A percentile compares a stretch with the other conserved stretches of the same genome.
Evolutionary conservation across 2,113 vertebrate genomes (phyloP).

Genomic region (Meleagris gallopavo): DNA sequence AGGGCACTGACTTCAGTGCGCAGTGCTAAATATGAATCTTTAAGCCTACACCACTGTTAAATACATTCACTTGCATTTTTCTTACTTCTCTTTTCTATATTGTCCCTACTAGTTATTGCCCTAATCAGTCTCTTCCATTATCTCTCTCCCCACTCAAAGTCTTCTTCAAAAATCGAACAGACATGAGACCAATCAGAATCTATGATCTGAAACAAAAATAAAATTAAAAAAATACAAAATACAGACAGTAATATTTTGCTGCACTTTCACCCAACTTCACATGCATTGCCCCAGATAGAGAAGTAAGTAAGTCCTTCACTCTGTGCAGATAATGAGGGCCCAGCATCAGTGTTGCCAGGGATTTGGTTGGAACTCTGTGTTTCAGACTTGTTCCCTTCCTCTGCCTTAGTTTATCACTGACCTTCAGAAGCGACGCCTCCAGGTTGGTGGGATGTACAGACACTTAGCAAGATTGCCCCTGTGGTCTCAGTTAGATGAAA

Average conservation of each 20-base stretch:
- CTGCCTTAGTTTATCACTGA: background rate
- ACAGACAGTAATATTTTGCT: background rate
- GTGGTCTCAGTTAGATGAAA: background rate
- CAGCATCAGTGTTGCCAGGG: background rate
- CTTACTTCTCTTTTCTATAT: fast-evolving
- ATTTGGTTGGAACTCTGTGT: background rate
- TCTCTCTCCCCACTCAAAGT: background rate
- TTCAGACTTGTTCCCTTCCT: background rate
- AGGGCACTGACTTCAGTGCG: background rate
- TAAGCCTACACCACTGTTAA: background rate
- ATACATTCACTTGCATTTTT: background rate
- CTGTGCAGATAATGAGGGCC: background rate
- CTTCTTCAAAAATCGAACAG: background rate
- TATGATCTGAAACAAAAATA: background rate
- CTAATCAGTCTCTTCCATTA: background rate
- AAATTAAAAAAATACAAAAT: background rate
- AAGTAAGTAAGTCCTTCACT: background rate
- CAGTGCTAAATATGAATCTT: background rate
- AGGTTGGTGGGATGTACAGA: background rate
- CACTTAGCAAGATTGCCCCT: background rate
- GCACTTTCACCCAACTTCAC: background rate
- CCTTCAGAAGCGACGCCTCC: background rate
- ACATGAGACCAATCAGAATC: background rate
- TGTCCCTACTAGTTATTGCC: background rate
- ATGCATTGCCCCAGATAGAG: background rate